Evolutionary conservation across 2,888 invertebrate species (phyloP), one percentile per base, ranked within the genome.

Genomic region (Julus scandinavius): DNA sequence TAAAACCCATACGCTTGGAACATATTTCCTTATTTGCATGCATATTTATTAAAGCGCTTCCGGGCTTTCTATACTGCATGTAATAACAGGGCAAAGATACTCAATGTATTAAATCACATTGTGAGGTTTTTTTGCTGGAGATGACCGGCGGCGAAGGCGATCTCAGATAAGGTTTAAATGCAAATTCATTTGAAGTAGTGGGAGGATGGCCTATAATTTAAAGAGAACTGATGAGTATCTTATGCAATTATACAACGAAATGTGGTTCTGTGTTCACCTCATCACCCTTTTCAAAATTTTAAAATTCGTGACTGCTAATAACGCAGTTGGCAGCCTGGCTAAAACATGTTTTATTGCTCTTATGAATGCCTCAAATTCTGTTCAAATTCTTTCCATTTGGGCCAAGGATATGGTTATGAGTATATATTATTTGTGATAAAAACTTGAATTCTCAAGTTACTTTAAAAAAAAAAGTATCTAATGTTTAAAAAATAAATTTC

Each of bases 191-290:
- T 38, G 38, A 13, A 80, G 80, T 80, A 40, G 80, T 80, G 80
- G 80, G 80, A 40, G 80, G 80, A 80, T 38, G 80, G 38, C 38
- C 38, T 80, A 80, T 80, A 80, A 80, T 80, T 80, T 80, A 80
- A 38, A 1, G 13, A 2, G 11, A 80, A 80, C 38, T 80, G 80
- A 80, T 80, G 80, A 38, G 15, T 80, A 80, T 80, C 80, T 80
- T 38, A 29, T 40, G 80, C 80, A 80, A 80, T 80, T 80, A 80
- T 40, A 38, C 80, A 38, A 29, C 63, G 80, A 3, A 7, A 80
- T 80, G 38, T 80, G 1, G 80, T 80, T 29, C 29, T 13, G 38
- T 38, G 80, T 80, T 80, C 80, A 80, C 80, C 80, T 80, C 29
- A 7, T 80, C 80, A 80, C 80, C 80, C 80, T 38, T 38, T 38